Base-by-base conservation (phyloP, 2,888 invertebrate species). In the Phrixothrix hirtus region DNA sequence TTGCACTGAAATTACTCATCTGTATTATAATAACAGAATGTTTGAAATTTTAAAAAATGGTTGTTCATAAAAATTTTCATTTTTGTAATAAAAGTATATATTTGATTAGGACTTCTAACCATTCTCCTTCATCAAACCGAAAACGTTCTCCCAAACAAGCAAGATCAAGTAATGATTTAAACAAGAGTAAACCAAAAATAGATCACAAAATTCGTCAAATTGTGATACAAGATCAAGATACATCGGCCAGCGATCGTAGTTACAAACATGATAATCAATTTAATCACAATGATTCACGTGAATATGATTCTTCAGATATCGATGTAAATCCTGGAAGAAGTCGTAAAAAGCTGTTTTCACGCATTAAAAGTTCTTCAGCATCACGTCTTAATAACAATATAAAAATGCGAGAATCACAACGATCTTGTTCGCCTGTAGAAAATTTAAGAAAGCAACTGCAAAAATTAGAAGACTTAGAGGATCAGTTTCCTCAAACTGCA, bases 401-500 rank as follows among this genome's bases (percentile, higher is more conserved):
- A 61, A 81, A 82, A 53, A 78, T 79, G 1, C 80, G 79, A 27
- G 56, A 56, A 13, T 34, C 31, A 12, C 50, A 37, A 7, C 80
- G 86, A 2, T 83, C 86, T 62, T 85, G 86, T 55, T 87, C 86
- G 42, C 89, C 90, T 0, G 81, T 91, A 7, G 91, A 91, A 67
- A 88, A 88, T 51, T 77, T 90, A n/a, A 79, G 90, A 0, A 85
- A 87, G 65, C 91, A 91, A 70, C 74, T 91, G 46, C 85, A 90
- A 59, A 89, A 90, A 67, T 76, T 91, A 16, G 91, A 91, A 65
- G 90, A 90, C 67, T 75, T 91, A 29, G 91, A 90, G 67, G 91
- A 91, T 67, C 88, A 90, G 73, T 86, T 91, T 64, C 86, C 86
- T 54, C 78, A 87, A 53, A 80, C 81, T 12, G 70, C 81, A 1